Evolutionary conservation across 37 sponge, comb jelly and placozoan genomes (phyloP).

Genomic region (Petrosia ficiformis): DNA sequence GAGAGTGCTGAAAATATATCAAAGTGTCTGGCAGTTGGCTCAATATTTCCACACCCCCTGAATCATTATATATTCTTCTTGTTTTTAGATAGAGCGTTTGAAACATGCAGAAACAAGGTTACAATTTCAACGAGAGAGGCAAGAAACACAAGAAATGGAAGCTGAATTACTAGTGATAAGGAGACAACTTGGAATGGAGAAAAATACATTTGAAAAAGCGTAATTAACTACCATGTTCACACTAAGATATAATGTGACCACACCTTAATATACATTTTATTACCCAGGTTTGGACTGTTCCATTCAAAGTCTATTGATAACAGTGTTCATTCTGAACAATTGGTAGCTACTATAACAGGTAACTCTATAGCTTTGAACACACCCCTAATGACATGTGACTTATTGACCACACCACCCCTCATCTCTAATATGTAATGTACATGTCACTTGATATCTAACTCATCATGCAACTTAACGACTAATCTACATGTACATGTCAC

Average conservation of each 20-base stretch:
- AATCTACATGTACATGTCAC: too few relatives aligned
- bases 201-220: conserved; percentile 81
- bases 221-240: conserved; percentile 9
- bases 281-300: conserved; percentile 61
- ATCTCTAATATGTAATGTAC: too few relatives aligned
- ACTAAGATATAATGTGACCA: too few relatives aligned
- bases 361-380: too few relatives aligned
- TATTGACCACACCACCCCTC: too few relatives aligned
- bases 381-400: too few relatives aligned
- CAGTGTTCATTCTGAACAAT: conserved; percentile 45
- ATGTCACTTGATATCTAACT: too few relatives aligned
- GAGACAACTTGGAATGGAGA: conserved; percentile 68
- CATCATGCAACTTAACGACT: too few relatives aligned
- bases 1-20: too few relatives aligned
- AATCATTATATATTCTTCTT: too few relatives aligned
- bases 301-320: conserved; percentile 55
- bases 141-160: conserved; percentile 38
- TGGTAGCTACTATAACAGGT: conserved; percentile 70
- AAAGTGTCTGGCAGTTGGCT: too few relatives aligned
- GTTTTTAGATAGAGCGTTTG: conserved; percentile 35
- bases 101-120: conserved; percentile 45
- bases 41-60: too few relatives aligned
- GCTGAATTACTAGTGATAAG: conserved; percentile 37
- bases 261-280: not conserved
- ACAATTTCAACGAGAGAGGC: conserved; percentile 18